A percentile compares a stretch with the other conserved stretches of the same genome.
Evolutionary conservation across 2,113 vertebrate genomes (phyloP).

Genomic region (Oostethus manadensis): DNA sequence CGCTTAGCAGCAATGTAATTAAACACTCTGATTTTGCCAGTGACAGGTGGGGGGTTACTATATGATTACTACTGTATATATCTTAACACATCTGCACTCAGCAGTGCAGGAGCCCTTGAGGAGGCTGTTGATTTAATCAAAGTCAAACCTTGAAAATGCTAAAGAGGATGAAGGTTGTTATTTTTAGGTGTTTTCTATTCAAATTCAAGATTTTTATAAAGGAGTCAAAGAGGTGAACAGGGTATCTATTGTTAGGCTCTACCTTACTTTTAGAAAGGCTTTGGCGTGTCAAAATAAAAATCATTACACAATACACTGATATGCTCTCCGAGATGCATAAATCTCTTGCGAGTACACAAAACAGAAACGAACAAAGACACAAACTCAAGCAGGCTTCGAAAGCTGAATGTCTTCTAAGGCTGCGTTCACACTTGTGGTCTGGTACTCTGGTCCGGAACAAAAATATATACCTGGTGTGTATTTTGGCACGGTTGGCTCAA

Average conservation of each 20-base stretch:
- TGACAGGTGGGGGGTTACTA: slow-evolving; percentile 33
- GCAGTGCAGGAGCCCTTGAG: slow-evolving; percentile 27
- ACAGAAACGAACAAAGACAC: slow-evolving; percentile 36
- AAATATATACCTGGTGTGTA: too few relatives aligned
- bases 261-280: not conserved
- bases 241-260: not conserved
- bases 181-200: not conserved
- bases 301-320: slow-evolving; percentile 29
- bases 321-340: slow-evolving; percentile 28
- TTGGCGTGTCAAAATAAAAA: slow-evolving; percentile 10
- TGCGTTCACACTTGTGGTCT: not conserved
- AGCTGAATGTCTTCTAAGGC: not conserved
- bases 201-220: not conserved
- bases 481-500: too few relatives aligned
- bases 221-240: not conserved
- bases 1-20: slow-evolving; percentile 43
- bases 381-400: slow-evolving; percentile 36
- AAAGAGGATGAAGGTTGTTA: not conserved
- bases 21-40: slow-evolving; percentile 40
- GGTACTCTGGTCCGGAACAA: slow-evolving; percentile 2
- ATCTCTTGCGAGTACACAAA: slow-evolving; percentile 16
- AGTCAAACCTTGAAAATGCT: slow-evolving; percentile 22
- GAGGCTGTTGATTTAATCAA: slow-evolving; percentile 41
- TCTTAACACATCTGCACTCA: slow-evolving; percentile 42
- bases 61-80: not conserved